These are phyloP conservation scores for Leptodactylus fuscus DNA, from an alignment of 2,113 vertebrate species.

Conservation along the genomic window DNA sequence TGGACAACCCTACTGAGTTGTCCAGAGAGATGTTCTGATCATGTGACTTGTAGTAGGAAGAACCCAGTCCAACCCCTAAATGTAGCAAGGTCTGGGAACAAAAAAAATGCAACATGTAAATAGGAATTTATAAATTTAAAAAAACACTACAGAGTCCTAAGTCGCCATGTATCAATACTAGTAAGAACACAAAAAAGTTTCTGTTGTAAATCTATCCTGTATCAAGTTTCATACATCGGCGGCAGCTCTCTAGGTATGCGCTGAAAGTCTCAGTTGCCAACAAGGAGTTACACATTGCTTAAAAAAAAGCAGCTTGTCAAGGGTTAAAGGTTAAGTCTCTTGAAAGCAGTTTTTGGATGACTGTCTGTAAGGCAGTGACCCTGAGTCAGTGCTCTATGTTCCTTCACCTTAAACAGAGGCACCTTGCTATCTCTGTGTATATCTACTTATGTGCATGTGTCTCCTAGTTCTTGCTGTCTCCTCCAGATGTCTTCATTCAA, in stretches of 20 bases:
- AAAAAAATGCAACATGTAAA: not conserved
- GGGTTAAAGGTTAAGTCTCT: slow-evolving; percentile 76
- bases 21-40: too few relatives aligned
- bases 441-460: slow-evolving; percentile 9
- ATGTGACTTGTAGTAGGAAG: too few relatives aligned
- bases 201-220: too few relatives aligned
- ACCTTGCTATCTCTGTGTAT: not conserved
- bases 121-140: not conserved
- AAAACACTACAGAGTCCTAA: not conserved
- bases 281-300: too few relatives aligned
- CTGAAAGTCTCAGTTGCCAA: too few relatives aligned
- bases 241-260: not conserved
- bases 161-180: too few relatives aligned
- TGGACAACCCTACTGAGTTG: too few relatives aligned
- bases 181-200: not conserved
- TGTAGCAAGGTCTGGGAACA: not conserved
- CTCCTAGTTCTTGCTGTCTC: not conserved
- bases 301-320: slow-evolving; percentile 73
- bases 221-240: not conserved
- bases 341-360: slow-evolving; percentile 67
- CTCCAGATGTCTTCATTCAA: slow-evolving; percentile 32
- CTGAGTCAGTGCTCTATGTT: slow-evolving; percentile 59
- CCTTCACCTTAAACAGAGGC: slow-evolving; percentile 47
- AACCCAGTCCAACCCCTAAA: too few relatives aligned
- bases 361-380: slow-evolving; percentile 68